Evolutionary conservation across 2,888 invertebrate species (phyloP).

Genomic region (Anticlea derivata): DNA sequence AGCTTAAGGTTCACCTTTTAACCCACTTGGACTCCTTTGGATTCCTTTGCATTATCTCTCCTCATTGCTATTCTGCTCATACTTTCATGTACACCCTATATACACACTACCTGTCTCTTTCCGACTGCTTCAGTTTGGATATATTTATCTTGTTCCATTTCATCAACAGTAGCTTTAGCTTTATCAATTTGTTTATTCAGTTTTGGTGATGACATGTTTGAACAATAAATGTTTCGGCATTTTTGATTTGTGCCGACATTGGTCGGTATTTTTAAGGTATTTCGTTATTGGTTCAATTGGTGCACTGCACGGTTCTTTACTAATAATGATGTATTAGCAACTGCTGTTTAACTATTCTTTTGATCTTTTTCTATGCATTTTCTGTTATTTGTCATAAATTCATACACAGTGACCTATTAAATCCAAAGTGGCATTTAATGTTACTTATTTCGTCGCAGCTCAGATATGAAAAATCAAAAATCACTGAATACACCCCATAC

Average conservation of each 20-base stretch:
- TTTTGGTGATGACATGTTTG: slow-evolving; percentile 66
- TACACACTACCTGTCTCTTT: slow-evolving; percentile 50
- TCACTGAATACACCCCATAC: slow-evolving; percentile 9
- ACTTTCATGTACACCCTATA: slow-evolving; percentile 33
- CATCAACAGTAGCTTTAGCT: slow-evolving; percentile 58
- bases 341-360: slow-evolving; percentile 12
- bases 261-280: slow-evolving; percentile 48
- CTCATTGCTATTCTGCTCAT: slow-evolving; percentile 43
- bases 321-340: slow-evolving; percentile 40
- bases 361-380: slow-evolving; percentile 8
- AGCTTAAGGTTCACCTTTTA: slow-evolving; percentile 78
- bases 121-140: slow-evolving; percentile 39
- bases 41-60: slow-evolving; percentile 71
- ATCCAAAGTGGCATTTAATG: slow-evolving; percentile 1
- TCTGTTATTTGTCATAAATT: slow-evolving; percentile 3
- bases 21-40: slow-evolving; percentile 73
- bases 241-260: slow-evolving; percentile 60
- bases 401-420: slow-evolving; percentile 8
- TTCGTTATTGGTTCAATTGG: slow-evolving; percentile 65
- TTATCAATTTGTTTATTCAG: slow-evolving; percentile 55
- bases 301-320: slow-evolving; percentile 43
- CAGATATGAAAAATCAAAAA: slow-evolving; percentile 12
- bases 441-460: neutral
- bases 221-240: slow-evolving; percentile 63
- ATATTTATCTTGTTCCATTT: slow-evolving; percentile 55